Evolutionary conservation across 1,140 invertebrate species (phyloP).

Genomic region (Saccostrea glomerata): DNA sequence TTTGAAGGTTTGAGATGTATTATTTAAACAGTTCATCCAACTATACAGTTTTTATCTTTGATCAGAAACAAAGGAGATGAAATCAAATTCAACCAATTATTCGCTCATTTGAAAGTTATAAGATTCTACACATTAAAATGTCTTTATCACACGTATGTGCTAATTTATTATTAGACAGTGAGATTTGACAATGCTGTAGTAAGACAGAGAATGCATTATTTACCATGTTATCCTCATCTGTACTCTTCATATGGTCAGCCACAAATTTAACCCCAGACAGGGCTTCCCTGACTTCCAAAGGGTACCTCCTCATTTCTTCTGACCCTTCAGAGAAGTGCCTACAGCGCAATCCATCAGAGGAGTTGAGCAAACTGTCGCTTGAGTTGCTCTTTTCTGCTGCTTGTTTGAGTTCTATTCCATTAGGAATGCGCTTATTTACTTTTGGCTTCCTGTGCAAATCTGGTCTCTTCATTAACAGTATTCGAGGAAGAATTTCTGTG

Average conservation of each 20-base stretch:
- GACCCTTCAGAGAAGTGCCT: neutral
- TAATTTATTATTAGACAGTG: too few relatives aligned
- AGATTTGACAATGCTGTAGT: neutral
- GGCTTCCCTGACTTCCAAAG: conserved; percentile 91
- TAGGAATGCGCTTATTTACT: conserved; percentile 87
- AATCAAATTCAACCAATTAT: too few relatives aligned
- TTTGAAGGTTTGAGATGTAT: too few relatives aligned
- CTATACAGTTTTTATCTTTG: too few relatives aligned
- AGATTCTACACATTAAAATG: too few relatives aligned
- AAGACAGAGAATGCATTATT: conserved; percentile 36
- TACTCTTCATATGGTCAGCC: conserved; percentile 93
- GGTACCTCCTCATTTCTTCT: conserved; percentile 57
- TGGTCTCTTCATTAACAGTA: conserved; percentile 77
- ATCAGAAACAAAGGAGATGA: too few relatives aligned
- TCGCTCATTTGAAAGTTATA: too few relatives aligned
- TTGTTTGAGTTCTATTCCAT: conserved; percentile 87
- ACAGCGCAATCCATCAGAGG: neutral
- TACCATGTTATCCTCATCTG: conserved; percentile 71
- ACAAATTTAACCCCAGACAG: conserved; percentile 96
- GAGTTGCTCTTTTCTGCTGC: neutral
- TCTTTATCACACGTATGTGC: too few relatives aligned
- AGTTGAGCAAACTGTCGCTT: neutral
- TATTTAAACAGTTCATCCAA: too few relatives aligned
- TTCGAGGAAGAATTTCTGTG: conserved; percentile 76
- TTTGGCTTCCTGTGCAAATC: conserved; percentile 57